phyloP scores from a whole-genome alignment of 2,113 vertebrate genomes.

The Cyprinodon variegatus region DNA sequence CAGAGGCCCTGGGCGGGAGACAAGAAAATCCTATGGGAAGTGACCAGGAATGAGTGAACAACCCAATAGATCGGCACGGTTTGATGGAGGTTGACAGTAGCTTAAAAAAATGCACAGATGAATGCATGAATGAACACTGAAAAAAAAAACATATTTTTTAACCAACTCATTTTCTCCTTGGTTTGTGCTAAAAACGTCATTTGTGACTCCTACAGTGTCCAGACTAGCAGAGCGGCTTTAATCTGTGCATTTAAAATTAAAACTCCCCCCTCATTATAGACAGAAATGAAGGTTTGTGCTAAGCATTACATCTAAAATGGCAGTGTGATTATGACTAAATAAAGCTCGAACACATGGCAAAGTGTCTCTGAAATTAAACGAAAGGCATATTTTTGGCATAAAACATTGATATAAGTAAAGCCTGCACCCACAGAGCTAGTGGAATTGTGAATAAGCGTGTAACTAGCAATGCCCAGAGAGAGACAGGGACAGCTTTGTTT shows the following conservation, averaged over 20 bases:
- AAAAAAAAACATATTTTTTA: conserved; percentile 17
- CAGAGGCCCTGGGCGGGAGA: conserved; percentile 49
- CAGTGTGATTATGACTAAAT: conserved; percentile 22
- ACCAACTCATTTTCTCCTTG: conserved; percentile 37
- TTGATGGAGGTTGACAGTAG: conserved; percentile 32
- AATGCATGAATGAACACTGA: conserved; percentile 18
- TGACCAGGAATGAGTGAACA: conserved; percentile 37
- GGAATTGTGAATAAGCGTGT: conserved; percentile 32
- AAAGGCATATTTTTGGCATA: conserved; percentile 63
- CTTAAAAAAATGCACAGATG: conserved; percentile 15
- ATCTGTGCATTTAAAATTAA: conserved; percentile 47
- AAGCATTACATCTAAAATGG: conserved; percentile 3
- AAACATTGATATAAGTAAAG: conserved; percentile 61
- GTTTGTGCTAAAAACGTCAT: conserved; percentile 50
- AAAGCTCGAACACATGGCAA: conserved; percentile 47
- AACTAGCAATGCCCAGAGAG: conserved; percentile 59
- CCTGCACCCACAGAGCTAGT: conserved; percentile 75
- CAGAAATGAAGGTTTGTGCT: conserved; percentile 10
- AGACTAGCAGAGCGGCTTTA: conserved; percentile 36
- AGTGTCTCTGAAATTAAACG: conserved; percentile 44
- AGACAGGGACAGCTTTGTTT: conserved; percentile 26
- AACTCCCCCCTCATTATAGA: conserved; percentile 13
- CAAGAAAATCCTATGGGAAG: conserved; percentile 35
- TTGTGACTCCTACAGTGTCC: conserved; percentile 37
- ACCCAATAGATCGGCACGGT: conserved; percentile 19